Base-by-base conservation (phyloP, 2,888 invertebrate genomes). In the Pycnomerus fuliginosus region DNA sequence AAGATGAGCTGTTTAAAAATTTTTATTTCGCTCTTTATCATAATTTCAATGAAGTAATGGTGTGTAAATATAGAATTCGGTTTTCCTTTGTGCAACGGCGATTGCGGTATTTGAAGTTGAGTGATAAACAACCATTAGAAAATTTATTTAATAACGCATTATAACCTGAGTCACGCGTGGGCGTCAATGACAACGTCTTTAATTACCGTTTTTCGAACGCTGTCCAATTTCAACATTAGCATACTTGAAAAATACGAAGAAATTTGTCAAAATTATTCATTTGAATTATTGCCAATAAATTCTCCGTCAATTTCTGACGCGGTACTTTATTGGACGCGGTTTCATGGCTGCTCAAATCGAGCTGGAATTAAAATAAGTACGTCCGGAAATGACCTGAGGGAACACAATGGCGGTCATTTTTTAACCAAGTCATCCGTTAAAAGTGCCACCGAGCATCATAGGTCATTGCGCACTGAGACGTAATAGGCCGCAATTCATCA, bases 381-480 rank as follows among this genome's bases (percentile, higher is more conserved):
- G 27, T 16, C 33, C 44, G 44, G 44, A 44, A 44, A 39, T 44
- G 39, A 38, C 39, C 39, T 39, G 16, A 33, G 22, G 23, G 10
- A 38, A 39, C 25, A 44, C 44, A 44, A 46, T 46, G 36, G 42
- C 33, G 29, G 23, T 24, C 33, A 46, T 46, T 46, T 46, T 46
- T 46, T 24, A 46, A 46, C 35, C 40, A 46, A 46, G 36, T 37
- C 46, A 46, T 46, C 46, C 46, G 46, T 46, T 36, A 46, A 46
- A 46, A 46, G 37, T 41, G 41, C 46, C 44, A 44, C 44, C 27
- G 44, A 44, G 35, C 39, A 44, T 44, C 46, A 46, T 40, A 46
- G 46, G 46, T 46, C 46, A 42, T 42, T 46, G 46, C 46, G 46
- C 40, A 46, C 31, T 15, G 13, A 28, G 32, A 24, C 24, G 23